A percentile compares a stretch with the other conserved stretches of the same genome.
Evolutionary conservation across 2,113 vertebrate genomes (phyloP).

Genomic region (Rhabdomys dilectus): DNA sequence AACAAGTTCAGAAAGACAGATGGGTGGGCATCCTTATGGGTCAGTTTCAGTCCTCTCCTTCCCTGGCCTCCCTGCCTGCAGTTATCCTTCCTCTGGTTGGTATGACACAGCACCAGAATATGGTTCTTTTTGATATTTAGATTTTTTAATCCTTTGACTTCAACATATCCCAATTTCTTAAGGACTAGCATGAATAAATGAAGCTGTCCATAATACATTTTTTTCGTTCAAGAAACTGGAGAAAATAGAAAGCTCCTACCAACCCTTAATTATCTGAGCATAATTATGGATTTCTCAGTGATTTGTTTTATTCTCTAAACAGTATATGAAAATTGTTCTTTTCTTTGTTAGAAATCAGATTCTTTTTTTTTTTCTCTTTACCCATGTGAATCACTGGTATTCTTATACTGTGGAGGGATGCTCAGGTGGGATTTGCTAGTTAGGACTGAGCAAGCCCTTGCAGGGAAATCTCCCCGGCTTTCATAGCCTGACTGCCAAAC

Average conservation of each 20-base stretch:
- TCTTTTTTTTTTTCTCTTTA: neutral
- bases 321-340: neutral
- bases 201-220: neutral
- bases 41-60: neutral
- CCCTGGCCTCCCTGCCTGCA: neutral
- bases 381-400: neutral
- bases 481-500: neutral
- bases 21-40: neutral
- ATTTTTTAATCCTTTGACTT: neutral
- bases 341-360: neutral
- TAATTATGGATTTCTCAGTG: neutral
- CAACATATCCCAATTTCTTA: neutral
- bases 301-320: neutral
- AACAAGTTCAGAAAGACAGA: neutral
- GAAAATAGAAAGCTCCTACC: neutral
- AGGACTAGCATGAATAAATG: neutral
- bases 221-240: conserved; percentile 13
- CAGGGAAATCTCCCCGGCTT: neutral
- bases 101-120: neutral
- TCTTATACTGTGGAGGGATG: neutral
- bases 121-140: neutral
- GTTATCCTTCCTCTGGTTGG: neutral
- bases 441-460: neutral
- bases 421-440: neutral
- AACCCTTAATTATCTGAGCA: neutral